Percentiles rank a stretch among this genome's conserved stretches.
Evolutionary conservation across 2,888 invertebrate species (phyloP).

Genomic region (Patella caerulea): DNA sequence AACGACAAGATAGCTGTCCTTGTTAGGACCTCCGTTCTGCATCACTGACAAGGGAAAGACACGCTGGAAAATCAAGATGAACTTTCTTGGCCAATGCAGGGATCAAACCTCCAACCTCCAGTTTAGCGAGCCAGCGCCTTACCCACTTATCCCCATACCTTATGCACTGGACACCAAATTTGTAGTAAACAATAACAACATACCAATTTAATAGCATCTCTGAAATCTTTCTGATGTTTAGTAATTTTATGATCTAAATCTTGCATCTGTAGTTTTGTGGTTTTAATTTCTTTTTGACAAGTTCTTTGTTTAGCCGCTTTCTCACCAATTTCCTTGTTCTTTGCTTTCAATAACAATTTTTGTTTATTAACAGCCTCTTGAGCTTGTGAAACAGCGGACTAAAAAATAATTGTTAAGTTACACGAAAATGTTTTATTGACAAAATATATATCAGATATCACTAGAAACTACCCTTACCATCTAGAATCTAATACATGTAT

Average conservation of each 20-base stretch:
- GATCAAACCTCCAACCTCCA: too few relatives aligned
- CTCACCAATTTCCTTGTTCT: constrained; percentile 67
- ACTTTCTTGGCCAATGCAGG: too few relatives aligned
- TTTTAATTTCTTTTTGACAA: constrained; percentile 61
- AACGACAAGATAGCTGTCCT: too few relatives aligned
- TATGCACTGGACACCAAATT: background rate
- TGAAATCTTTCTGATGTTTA: constrained; percentile 75
- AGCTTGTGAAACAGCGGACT: constrained; percentile 63
- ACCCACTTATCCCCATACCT: too few relatives aligned
- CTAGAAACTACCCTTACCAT: too few relatives aligned
- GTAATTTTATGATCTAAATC: constrained; percentile 72
- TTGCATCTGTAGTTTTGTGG: constrained; percentile 69
- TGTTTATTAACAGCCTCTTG: constrained; percentile 66
- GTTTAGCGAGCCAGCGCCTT: too few relatives aligned
- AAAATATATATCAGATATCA: too few relatives aligned
- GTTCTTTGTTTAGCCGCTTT: constrained; percentile 54
- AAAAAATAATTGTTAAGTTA: constrained; percentile 3
- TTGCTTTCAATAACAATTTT: constrained; percentile 63
- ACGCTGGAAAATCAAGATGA: too few relatives aligned
- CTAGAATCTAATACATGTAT: too few relatives aligned
- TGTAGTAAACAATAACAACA: constrained; percentile 52
- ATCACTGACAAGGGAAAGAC: too few relatives aligned
- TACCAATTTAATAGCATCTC: constrained; percentile 77
- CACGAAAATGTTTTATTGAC: too few relatives aligned
- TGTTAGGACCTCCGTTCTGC: too few relatives aligned